Conservation (phyloP, 2,888 invertebrate genomes). For the Erebia aethiops region DNA sequence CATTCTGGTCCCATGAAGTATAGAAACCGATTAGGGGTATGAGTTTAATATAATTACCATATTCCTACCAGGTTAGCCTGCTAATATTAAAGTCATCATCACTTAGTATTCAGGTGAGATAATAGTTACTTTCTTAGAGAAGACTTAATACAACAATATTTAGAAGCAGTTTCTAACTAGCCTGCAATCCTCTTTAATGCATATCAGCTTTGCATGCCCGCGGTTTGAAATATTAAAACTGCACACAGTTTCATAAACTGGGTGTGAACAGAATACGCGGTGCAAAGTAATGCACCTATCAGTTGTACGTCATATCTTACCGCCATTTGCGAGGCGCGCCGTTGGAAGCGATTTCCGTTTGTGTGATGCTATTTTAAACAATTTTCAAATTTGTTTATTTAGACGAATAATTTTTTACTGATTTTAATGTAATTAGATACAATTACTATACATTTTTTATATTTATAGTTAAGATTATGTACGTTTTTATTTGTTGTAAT, state of each 20-base stretch:
- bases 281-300: slow-evolving; percentile 64
- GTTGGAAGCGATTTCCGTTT: slow-evolving; percentile 33
- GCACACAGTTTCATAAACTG: slow-evolving; percentile 46
- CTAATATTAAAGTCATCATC: no score
- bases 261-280: slow-evolving; percentile 38
- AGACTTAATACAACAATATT: neutral
- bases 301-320: slow-evolving; percentile 59
- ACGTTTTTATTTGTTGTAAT: no score
- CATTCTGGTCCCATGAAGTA: neutral
- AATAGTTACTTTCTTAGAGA: no score
- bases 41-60: no score
- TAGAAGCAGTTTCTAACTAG: neutral
- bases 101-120: neutral
- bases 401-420: neutral
- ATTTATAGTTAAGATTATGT: no score
- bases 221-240: slow-evolving; percentile 38
- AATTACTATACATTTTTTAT: no score
- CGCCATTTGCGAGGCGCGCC: slow-evolving; percentile 60
- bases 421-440: no score
- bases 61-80: no score
- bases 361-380: slow-evolving; percentile 21
- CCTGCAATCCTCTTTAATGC: slow-evolving; percentile 25
- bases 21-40: no score
- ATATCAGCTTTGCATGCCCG: slow-evolving; percentile 27
- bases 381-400: neutral